A percentile compares a stretch with the other conserved stretches of the same genome.
Evolutionary conservation across 2,888 invertebrate species (phyloP).

Genomic region (Pristionchus entomophagus): DNA sequence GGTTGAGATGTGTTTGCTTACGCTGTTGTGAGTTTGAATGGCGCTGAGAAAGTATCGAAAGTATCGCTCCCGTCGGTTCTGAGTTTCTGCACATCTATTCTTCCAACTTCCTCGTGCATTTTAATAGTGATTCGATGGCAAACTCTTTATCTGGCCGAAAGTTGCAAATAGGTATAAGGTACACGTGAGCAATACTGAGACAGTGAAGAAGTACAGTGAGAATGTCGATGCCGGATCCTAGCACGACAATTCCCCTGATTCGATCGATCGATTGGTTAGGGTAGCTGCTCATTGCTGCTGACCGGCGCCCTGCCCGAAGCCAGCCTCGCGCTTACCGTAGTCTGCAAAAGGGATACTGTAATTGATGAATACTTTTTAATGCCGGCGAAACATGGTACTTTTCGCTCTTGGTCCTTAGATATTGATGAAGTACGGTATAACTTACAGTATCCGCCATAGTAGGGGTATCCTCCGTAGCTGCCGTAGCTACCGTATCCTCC

Average conservation of each 20-base stretch:
- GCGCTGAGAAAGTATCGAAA: too few species aligned
- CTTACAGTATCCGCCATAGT: constrained; percentile 34
- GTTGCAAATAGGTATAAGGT: not conserved
- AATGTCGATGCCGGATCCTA: not conserved
- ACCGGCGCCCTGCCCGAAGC: constrained; percentile 48
- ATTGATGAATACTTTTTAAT: not conserved
- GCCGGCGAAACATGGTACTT: not conserved
- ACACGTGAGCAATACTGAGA: constrained; percentile 32
- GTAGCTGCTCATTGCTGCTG: not conserved
- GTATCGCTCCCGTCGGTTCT: too few species aligned
- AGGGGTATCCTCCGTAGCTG: constrained; percentile 49
- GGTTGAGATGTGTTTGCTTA: too few species aligned
- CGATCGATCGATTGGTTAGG: not conserved
- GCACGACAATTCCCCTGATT: not conserved
- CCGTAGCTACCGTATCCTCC: constrained; percentile 52
- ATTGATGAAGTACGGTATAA: not conserved
- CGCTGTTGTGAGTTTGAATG: too few species aligned
- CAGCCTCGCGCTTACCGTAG: constrained; percentile 54
- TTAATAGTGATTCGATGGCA: too few species aligned
- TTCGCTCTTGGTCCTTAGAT: not conserved
- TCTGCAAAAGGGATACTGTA: not conserved
- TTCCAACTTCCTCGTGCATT: too few species aligned
- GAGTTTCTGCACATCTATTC: too few species aligned
- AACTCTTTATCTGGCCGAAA: not conserved
- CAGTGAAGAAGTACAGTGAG: not conserved